Conservation (phyloP, 2,888 invertebrate species). For the Oasisia sp. region DNA sequence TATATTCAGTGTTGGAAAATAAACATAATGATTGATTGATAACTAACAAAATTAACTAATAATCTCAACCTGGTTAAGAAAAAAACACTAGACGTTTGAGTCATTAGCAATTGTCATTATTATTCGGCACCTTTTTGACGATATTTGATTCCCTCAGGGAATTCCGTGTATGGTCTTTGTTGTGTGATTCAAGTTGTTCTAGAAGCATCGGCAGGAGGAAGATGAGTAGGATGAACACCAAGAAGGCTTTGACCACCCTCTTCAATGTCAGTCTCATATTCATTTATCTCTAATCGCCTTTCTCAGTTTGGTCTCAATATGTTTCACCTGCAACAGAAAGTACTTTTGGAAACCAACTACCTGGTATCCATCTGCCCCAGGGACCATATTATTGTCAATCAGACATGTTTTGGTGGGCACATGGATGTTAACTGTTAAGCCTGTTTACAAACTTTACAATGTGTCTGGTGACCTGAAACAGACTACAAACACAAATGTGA, state of each 20-base stretch:
- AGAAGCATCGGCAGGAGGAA: constrained; percentile 36
- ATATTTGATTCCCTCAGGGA: background rate
- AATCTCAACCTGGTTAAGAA: too few relatives aligned
- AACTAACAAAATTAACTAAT: too few relatives aligned
- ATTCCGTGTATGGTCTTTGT: constrained; percentile 21
- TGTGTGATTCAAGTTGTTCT: constrained; percentile 37
- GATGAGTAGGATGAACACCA: constrained; percentile 32
- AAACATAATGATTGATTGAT: too few relatives aligned
- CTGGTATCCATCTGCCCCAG: too few relatives aligned
- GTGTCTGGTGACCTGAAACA: too few relatives aligned
- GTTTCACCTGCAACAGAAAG: background rate
- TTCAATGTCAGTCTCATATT: constrained; percentile 34
- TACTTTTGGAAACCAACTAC: background rate
- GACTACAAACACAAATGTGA: too few relatives aligned
- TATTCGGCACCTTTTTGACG: background rate
- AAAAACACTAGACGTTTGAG: background rate
- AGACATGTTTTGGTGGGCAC: too few relatives aligned
- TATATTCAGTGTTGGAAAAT: too few relatives aligned
- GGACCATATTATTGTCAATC: too few relatives aligned
- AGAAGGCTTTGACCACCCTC: constrained; percentile 35
- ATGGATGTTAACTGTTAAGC: too few relatives aligned
- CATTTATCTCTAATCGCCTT: background rate
- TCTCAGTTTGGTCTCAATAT: background rate
- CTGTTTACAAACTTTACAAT: too few relatives aligned
- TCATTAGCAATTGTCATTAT: background rate